Conservation (phyloP, 1,140 invertebrate species). For the Epicauta chinensis region DNA sequence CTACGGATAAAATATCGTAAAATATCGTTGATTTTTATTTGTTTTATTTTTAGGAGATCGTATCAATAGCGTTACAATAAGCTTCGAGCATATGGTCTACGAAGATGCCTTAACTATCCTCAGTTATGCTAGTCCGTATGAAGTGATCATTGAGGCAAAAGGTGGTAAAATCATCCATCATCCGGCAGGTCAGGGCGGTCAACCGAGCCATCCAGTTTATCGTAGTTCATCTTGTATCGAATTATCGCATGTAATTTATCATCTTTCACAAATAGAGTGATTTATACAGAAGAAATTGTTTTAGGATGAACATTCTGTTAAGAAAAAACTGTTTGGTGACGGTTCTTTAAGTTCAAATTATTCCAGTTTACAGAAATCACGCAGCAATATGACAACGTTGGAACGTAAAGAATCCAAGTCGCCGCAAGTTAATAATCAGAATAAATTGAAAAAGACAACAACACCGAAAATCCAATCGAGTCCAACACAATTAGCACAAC, state of each 20-base stretch:
- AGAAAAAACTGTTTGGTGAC: slow-evolving; percentile 44
- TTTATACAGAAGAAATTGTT: slow-evolving; percentile 2
- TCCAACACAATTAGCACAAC: slow-evolving; percentile 42
- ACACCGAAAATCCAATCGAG: slow-evolving; percentile 17
- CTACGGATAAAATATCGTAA: no score
- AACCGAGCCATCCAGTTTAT: slow-evolving; percentile 37
- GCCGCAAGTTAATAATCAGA: slow-evolving; percentile 21
- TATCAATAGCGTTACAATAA: slow-evolving; percentile 78
- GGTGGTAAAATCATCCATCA: slow-evolving; percentile 32
- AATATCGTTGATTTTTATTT: no score
- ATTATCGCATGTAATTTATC: slow-evolving; percentile 44
- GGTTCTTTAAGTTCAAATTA: slow-evolving; percentile 44
- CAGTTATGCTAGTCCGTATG: slow-evolving; percentile 88
- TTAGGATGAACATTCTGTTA: slow-evolving; percentile 43
- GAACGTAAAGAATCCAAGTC: slow-evolving; percentile 35
- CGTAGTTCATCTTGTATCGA: slow-evolving; percentile 46
- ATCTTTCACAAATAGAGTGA: not conserved
- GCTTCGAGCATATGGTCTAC: slow-evolving; percentile 80
- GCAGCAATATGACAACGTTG: slow-evolving; percentile 36
- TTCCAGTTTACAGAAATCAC: slow-evolving; percentile 44
- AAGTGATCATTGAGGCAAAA: slow-evolving; percentile 64
- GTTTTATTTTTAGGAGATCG: slow-evolving; percentile 63
- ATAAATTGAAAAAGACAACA: slow-evolving; percentile 17
- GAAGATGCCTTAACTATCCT: slow-evolving; percentile 86
- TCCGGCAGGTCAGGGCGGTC: slow-evolving; percentile 22